phyloP scores from a whole-genome alignment of 2,888 invertebrate species.

The Zygothrica quintamaculata region DNA sequence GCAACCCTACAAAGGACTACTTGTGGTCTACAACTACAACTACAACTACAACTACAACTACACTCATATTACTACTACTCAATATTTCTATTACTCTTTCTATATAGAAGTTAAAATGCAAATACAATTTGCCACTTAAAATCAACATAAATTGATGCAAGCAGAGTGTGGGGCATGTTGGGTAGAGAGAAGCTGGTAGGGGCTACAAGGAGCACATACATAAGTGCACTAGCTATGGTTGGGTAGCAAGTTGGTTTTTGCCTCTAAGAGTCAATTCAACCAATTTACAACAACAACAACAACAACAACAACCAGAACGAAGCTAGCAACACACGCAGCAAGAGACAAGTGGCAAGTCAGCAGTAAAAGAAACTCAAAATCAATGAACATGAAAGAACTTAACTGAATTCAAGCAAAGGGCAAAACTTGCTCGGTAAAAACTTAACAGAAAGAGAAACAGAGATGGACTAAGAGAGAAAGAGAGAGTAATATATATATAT shows the following conservation, averaged over 20 bases:
- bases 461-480: too few species aligned
- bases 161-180: conserved; percentile 17
- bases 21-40: conserved; percentile 59
- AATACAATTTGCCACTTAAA: conserved; percentile 80
- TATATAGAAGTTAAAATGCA: conserved; percentile 69
- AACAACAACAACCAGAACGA: conserved; percentile 13
- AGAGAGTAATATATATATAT: conserved; percentile 1
- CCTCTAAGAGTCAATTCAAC: conserved; percentile 64
- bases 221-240: too few species aligned
- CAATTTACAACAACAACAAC: conserved; percentile 59
- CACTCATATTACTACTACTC: too few species aligned
- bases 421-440: conserved; percentile 1
- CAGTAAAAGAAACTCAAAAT: conserved; percentile 41
- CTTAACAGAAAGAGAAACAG: neutral
- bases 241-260: conserved; percentile 44
- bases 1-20: conserved; percentile 62
- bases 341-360: conserved; percentile 26
- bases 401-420: conserved; percentile 14
- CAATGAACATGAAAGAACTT: conserved; percentile 38
- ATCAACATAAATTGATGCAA: conserved; percentile 67
- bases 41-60: too few species aligned
- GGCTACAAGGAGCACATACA: neutral
- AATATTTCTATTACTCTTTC: conserved; percentile 32
- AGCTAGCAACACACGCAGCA: neutral
- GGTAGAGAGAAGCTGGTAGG: neutral